Evolutionary conservation across 2,113 vertebrate species (phyloP).

Genomic region (Stegostoma tigrinum): DNA sequence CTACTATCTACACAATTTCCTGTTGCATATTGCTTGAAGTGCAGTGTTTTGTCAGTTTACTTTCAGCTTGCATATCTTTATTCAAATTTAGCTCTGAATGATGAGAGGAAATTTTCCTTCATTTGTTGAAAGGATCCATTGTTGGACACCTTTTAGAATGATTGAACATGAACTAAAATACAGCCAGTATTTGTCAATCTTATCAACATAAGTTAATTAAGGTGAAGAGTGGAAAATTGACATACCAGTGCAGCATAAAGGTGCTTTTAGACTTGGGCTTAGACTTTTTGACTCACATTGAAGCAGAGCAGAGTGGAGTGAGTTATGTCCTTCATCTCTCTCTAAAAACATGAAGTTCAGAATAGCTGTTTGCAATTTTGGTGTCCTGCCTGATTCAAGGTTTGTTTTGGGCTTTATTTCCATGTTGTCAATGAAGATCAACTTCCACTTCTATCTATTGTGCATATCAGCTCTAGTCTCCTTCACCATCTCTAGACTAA

Average conservation of each 20-base stretch:
- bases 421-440: no score
- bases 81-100: not conserved
- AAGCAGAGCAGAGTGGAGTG: not conserved
- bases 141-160: not conserved
- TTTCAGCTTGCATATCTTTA: not conserved
- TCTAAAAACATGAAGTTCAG: not conserved
- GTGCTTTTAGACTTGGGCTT: not conserved
- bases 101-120: not conserved
- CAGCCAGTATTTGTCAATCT: not conserved
- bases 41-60: not conserved
- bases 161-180: not conserved
- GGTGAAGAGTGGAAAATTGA: not conserved
- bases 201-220: not conserved
- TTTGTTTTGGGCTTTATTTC: no score
- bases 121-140: not conserved
- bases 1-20: not conserved
- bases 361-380: no score
- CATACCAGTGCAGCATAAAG: not conserved
- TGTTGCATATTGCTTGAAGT: not conserved
- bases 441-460: no score
- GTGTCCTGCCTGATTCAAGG: no score
- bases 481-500: no score
- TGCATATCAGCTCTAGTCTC: no score
- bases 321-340: not conserved
- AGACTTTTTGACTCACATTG: no score